Evolutionary conservation across 1,140 invertebrate genomes (phyloP), one percentile per base, ranked within the genome.

Genomic region (Agrilus planipennis): DNA sequence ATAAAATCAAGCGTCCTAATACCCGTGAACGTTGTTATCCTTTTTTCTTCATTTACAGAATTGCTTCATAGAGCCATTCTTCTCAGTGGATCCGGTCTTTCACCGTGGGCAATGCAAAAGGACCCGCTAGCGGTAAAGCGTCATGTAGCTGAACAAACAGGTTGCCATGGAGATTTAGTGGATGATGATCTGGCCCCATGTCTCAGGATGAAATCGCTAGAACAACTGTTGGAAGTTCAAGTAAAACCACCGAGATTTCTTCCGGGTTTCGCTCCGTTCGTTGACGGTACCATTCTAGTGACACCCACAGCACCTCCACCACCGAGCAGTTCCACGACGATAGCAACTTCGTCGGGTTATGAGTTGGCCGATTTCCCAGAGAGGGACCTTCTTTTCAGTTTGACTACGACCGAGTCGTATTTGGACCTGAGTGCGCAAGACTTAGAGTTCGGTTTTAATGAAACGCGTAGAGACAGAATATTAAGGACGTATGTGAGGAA

Each of bases 61-160:
- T 71, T 96, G 45, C 80, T 97, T 57, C 81, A 90, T 59, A 79
- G 90, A 45, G 86, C 89, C 16, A 81, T 96, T 49, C 71, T 97
- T 34, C 76, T 95, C 59, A 92, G 89, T 52, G 93, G 93, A 10
- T 93, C 92, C n/a, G 89, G 89, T 10, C 68, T 96, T 41, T 89
- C 86, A 54, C 88, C 87, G 11, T 97, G 88, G 92, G 91, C 91
- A 29, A 71, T 93, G 46, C 89, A 92, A 60, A 75, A 81, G 45
- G 85, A 93, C 58, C 86, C 90, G 10, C 64, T 89, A 14, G 74
- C 71, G 36, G 77, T 86, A 48, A 88, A 86, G 65, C 72, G 79
- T 53, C 76, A 75, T 55, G 81, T 88, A 12, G 81, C 82, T 10
- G 77, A 84, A 49, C 75, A 84, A 50, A 83, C 81, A 1, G 74